Conservation (phyloP, 2,888 invertebrate genomes). For the Volucella zonaria region DNA sequence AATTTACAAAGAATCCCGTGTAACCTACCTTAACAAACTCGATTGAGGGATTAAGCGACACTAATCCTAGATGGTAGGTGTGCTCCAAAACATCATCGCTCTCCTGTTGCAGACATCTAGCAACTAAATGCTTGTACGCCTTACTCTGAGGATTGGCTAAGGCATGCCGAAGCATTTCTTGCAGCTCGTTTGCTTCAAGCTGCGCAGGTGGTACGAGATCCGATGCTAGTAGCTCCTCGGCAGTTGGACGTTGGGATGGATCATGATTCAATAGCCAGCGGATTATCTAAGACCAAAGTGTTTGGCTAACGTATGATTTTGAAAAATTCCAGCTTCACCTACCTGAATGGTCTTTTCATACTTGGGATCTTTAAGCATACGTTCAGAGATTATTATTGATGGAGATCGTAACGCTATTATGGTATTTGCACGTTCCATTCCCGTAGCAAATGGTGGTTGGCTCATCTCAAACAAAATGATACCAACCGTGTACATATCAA, state of each 20-base stretch:
- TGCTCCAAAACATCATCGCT: slow-evolving; percentile 85
- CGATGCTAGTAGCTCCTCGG: slow-evolving; percentile 91
- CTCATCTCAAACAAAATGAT: slow-evolving; percentile 98
- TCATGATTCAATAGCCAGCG: slow-evolving; percentile 93
- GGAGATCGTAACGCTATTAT: slow-evolving; percentile 88
- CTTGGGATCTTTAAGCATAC: slow-evolving; percentile 83
- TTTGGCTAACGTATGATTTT: not conserved
- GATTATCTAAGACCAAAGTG: slow-evolving; percentile 82
- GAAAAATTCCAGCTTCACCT: slow-evolving; percentile 64
- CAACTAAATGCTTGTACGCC: slow-evolving; percentile 88
- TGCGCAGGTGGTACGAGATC: slow-evolving; percentile 92
- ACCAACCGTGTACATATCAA: slow-evolving; percentile 93
- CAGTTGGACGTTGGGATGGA: slow-evolving; percentile 91
- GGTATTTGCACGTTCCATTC: slow-evolving; percentile 94
- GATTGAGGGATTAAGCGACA: slow-evolving; percentile 81
- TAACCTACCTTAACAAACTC: slow-evolving; percentile 80
- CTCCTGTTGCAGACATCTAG: slow-evolving; percentile 81
- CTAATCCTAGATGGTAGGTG: slow-evolving; percentile 89
- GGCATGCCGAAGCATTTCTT: slow-evolving; percentile 91
- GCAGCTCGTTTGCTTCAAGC: slow-evolving; percentile 92
- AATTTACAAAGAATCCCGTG: not conserved
- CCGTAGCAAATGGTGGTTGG: slow-evolving; percentile 91
- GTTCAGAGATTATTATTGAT: slow-evolving; percentile 88
- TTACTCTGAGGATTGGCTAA: slow-evolving; percentile 91
- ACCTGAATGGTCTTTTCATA: slow-evolving; percentile 84